phyloP scores from a whole-genome alignment of 2,113 vertebrate genomes.

The Chaenogobius annularis region DNA sequence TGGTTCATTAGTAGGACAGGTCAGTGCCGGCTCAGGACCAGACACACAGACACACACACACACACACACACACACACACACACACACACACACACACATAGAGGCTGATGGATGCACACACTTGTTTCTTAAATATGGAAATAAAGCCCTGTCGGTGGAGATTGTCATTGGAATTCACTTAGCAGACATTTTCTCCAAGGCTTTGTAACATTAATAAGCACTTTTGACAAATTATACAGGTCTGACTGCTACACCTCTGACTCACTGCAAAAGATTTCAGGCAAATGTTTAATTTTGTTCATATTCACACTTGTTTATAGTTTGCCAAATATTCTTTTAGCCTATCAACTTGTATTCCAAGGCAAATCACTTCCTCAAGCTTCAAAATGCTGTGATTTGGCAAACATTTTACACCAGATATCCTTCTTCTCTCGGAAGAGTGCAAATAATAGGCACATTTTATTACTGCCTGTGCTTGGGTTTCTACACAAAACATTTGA shows the following conservation, averaged over 20 bases:
- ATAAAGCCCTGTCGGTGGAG: not conserved
- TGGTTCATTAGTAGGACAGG: constrained; percentile 64
- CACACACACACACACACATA: constrained; percentile 5
- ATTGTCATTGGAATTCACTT: not conserved
- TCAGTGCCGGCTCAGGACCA: constrained; percentile 45
- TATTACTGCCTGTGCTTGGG: not conserved
- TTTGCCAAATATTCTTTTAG: not conserved
- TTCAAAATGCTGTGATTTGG: not conserved
- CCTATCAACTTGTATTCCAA: not conserved
- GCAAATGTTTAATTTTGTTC: not conserved
- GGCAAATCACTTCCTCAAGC: not conserved
- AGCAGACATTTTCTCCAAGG: not conserved
- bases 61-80: not conserved
- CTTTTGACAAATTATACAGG: not conserved
- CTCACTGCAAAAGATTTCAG: not conserved
- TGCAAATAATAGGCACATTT: not conserved
- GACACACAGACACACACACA: constrained; percentile 11
- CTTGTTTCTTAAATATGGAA: constrained; percentile 1
- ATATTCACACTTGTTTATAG: not conserved
- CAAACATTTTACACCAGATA: not conserved
- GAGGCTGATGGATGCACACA: constrained; percentile 22
- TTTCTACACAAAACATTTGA: not conserved
- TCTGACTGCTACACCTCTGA: not conserved
- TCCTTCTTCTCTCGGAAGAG: not conserved
- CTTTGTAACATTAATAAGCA: not conserved